Evolutionary conservation across 2,797 vertebrate genomes (phyloP), one percentile per base, ranked within the genome.

Genomic region (Pteropus rufus): DNA sequence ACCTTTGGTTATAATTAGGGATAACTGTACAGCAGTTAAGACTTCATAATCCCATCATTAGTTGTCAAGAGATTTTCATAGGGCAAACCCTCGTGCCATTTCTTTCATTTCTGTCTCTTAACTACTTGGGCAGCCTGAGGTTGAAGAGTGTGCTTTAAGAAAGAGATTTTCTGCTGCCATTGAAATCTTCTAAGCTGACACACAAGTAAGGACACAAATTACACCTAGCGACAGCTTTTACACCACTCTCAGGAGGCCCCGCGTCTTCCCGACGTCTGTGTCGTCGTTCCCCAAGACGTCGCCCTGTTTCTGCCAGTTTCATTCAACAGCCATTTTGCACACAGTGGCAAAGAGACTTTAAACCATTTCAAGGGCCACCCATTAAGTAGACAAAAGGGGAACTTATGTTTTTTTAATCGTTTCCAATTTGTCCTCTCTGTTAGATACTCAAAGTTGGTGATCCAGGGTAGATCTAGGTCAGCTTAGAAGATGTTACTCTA

Each of bases 1-100:
- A 97, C 95, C 97, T 98, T 97, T 98, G 98, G 97, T 98, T 96
- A 97, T 98, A 98, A 98, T 98, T 98, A 98, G 97, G 97, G 97
- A 91, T 98, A 98, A 98, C 95, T 88, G 98, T 97, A 97, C 90
- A 54, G 97, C 98, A 72, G 98, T 91, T 98, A 98, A 98, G 93
- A 95, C 93, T 88, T 97, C 96, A 54, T 95, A 97, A 97, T 96
- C 97, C 76, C 98, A 93, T 98, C 97, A 97, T 97, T 95, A 94
- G 94, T 97, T 92, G 97, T 95, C 97, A 98, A 91, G 97, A 95
- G 93, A 98, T 95, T 96, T 97, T 96, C 97, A 87, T 2, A 64
- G 97, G 98, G 97, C 91, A 97, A 97, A 97, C 93, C 70, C 95
- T 36, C 93, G 14, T 31, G 86, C 97, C 77, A 12, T 70, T 16